Evolutionary conservation across 2,113 vertebrate genomes (phyloP).

Genomic region (Protomyctophum bolini): DNA sequence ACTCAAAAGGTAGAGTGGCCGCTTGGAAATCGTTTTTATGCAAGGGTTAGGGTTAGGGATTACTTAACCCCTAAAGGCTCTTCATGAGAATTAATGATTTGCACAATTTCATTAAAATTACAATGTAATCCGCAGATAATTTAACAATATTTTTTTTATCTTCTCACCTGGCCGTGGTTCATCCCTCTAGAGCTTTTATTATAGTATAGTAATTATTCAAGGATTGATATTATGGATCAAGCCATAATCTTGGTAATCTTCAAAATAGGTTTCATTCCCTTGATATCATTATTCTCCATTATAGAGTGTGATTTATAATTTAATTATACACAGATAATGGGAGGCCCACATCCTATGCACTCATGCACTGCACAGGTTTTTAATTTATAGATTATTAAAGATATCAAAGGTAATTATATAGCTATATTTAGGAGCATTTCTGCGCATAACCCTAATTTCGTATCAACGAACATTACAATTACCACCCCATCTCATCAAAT

Average conservation of each 20-base stretch:
- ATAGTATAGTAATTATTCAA: conserved; percentile 21
- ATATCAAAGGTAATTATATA: conserved; percentile 61
- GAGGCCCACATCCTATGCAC: conserved; percentile 23
- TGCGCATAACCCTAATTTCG: conserved; percentile 23
- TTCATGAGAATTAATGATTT: too few relatives aligned
- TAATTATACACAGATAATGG: conserved; percentile 53
- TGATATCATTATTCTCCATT: conserved; percentile 54
- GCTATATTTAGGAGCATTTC: conserved; percentile 25
- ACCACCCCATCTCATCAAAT: conserved; percentile 29
- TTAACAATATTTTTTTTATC: too few relatives aligned
- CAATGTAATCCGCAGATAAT: too few relatives aligned
- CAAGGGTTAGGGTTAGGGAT: too few relatives aligned
- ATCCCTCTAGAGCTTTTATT: conserved; percentile 31
- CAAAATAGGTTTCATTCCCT: conserved; percentile 25
- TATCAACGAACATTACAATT: conserved; percentile 26
- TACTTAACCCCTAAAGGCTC: too few relatives aligned
- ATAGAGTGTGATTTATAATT: conserved; percentile 40
- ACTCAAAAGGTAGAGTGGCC: too few relatives aligned
- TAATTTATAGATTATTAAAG: conserved; percentile 54
- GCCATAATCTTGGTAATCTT: neutral
- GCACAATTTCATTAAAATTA: too few relatives aligned
- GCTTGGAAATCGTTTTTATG: too few relatives aligned
- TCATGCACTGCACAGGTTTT: conserved; percentile 49
- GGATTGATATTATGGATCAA: conserved; percentile 17
- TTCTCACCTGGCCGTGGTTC: neutral